These are phyloP conservation scores for Diploptera punctata DNA, from an alignment of 2,888 invertebrate species.

Conservation along the genomic window DNA sequence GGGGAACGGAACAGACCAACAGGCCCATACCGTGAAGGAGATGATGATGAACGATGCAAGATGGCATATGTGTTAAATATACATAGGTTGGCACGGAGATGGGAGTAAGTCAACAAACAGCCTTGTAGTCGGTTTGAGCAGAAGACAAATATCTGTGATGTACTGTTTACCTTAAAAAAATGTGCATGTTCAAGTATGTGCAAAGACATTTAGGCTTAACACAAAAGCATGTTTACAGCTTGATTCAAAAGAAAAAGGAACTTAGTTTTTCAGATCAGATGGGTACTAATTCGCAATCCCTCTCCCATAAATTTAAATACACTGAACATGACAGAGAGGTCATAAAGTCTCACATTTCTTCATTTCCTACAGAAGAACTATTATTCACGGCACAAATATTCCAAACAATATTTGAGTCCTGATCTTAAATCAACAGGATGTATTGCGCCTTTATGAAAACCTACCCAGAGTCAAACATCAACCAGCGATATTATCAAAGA, in stretches of 20 bases:
- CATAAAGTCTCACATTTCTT: constrained; percentile 5
- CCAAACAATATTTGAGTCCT: constrained; percentile 10
- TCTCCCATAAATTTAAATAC: not conserved
- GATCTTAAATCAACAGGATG: constrained; percentile 2
- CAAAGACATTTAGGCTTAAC: not conserved
- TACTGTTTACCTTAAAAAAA: not conserved
- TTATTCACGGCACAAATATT: constrained; percentile 14
- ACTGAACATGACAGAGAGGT: constrained; percentile 3
- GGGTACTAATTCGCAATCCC: not conserved
- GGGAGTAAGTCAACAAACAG: no score
- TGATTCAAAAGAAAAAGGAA: no score
- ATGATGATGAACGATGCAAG: no score
- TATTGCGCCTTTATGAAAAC: not conserved
- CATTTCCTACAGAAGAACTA: constrained; percentile 11
- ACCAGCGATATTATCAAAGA: not conserved
- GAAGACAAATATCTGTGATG: no score
- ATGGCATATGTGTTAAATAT: no score
- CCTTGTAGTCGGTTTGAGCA: no score
- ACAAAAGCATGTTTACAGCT: no score
- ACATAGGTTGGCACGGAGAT: no score
- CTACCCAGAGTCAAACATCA: not conserved
- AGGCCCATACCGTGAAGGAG: no score
- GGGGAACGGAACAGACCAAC: no score
- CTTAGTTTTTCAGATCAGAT: not conserved
- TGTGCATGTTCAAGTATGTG: not conserved